Evolutionary conservation across 2,888 invertebrate genomes (phyloP).

Genomic region (Chorisops tibialis): DNA sequence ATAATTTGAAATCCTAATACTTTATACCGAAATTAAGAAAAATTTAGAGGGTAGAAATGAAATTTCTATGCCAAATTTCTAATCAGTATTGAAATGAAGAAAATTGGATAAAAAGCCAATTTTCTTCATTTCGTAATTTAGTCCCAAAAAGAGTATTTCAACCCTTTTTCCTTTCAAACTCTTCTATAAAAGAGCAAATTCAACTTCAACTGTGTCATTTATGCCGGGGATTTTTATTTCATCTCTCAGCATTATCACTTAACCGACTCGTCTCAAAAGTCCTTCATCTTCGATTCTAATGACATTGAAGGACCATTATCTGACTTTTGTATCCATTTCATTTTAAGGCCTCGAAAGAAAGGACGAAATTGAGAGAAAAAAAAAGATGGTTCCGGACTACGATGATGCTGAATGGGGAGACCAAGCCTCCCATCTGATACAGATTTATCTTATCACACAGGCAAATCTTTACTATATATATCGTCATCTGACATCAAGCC

Average conservation of each 20-base stretch:
- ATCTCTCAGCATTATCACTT: slow-evolving; percentile 13
- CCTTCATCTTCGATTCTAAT: slow-evolving; percentile 15
- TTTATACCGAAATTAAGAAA: too few relatives aligned
- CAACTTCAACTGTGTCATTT: not conserved
- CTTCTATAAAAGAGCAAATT: not conserved
- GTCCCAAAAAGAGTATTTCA: not conserved
- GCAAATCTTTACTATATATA: not conserved
- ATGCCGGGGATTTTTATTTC: slow-evolving; percentile 2
- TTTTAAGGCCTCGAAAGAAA: slow-evolving; percentile 3
- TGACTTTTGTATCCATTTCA: slow-evolving; percentile 24
- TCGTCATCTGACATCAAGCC: not conserved
- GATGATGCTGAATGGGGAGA: not conserved
- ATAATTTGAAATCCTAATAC: too few relatives aligned
- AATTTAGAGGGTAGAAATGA: not conserved
- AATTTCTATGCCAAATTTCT: not conserved
- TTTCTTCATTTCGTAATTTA: not conserved
- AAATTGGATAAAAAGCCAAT: too few relatives aligned
- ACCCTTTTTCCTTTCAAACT: not conserved
- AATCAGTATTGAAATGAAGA: too few relatives aligned
- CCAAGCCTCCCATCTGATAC: slow-evolving; percentile 5
- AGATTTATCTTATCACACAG: slow-evolving; percentile 6
- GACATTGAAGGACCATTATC: slow-evolving; percentile 22
- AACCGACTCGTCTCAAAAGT: slow-evolving; percentile 19
- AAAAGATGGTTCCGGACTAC: slow-evolving; percentile 14
- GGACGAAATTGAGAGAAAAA: not conserved